A percentile compares a stretch with the other conserved stretches of the same genome.
phyloP scores from a whole-genome alignment of 2,113 vertebrate genomes.

The Morone saxatilis region DNA sequence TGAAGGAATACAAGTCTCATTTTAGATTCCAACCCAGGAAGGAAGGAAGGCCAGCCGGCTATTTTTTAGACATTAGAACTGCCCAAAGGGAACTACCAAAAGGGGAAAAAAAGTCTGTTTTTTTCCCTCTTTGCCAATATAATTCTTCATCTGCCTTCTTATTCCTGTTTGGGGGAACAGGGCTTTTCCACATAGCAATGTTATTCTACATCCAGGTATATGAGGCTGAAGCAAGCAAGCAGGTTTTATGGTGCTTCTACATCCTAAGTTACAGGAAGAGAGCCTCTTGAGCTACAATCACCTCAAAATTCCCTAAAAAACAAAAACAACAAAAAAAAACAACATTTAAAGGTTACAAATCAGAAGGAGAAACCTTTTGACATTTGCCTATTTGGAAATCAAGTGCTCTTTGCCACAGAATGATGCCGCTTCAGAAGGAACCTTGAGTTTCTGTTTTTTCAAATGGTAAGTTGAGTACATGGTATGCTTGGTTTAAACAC shows the following conservation, averaged over 20 bases:
- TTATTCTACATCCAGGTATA: slow-evolving; percentile 12
- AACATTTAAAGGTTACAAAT: slow-evolving; percentile 18
- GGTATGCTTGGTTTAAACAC: neutral
- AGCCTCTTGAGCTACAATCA: slow-evolving; percentile 15
- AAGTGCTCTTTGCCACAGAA: slow-evolving; percentile 16
- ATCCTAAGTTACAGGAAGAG: neutral
- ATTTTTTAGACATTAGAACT: neutral
- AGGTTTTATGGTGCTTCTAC: neutral
- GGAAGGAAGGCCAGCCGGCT: neutral
- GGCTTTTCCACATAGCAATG: neutral
- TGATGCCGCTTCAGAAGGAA: neutral
- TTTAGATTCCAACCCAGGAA: slow-evolving; percentile 1
- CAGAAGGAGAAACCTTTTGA: slow-evolving; percentile 7
- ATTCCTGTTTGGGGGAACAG: slow-evolving; percentile 8
- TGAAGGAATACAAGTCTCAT: slow-evolving; percentile 15
- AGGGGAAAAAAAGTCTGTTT: neutral
- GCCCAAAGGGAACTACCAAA: neutral
- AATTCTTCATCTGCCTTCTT: neutral
- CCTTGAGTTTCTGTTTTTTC: neutral
- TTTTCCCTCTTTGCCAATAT: neutral
- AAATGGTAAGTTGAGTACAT: too few relatives aligned
- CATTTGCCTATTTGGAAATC: slow-evolving; percentile 26
- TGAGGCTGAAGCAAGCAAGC: neutral
- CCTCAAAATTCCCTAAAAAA: neutral
- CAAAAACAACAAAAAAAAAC: neutral